phyloP scores from a whole-genome alignment of 2,888 invertebrate genomes.

The Eledone cirrhosa region DNA sequence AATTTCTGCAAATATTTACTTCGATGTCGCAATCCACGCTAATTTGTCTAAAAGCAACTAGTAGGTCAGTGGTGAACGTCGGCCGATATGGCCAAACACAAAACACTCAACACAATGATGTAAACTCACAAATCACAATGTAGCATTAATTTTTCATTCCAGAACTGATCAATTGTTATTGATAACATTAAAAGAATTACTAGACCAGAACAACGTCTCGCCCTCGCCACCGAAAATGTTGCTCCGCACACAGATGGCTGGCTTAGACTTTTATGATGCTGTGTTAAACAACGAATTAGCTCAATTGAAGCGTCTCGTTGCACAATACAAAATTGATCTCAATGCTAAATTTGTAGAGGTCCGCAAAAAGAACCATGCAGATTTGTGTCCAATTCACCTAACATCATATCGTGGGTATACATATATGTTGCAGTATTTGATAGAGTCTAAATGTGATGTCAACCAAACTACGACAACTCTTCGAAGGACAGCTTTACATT shows the following conservation, averaged over 20 bases:
- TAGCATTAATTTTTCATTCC: background rate
- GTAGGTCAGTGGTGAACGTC: no score
- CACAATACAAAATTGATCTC: constrained; percentile 64
- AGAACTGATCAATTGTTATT: background rate
- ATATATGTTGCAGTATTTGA: constrained; percentile 62
- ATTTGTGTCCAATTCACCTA: constrained; percentile 65
- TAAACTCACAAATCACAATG: background rate
- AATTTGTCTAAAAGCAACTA: no score
- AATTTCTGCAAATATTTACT: no score
- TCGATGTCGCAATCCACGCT: no score
- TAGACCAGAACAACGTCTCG: background rate
- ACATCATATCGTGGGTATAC: constrained; percentile 65
- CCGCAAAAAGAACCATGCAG: constrained; percentile 64
- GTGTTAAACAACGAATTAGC: constrained; percentile 66
- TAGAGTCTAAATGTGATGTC: constrained; percentile 64
- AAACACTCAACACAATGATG: no score
- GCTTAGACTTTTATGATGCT: constrained; percentile 65
- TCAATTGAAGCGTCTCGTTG: constrained; percentile 60
- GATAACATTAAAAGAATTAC: no score
- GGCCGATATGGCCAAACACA: no score
- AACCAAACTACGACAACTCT: constrained; percentile 63
- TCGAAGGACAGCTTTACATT: constrained; percentile 64
- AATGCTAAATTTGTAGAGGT: constrained; percentile 65
- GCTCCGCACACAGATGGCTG: constrained; percentile 60
- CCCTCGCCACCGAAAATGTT: constrained; percentile 43